Evolutionary conservation across 2,888 invertebrate species (phyloP).

Genomic region (Amiota minor): DNA sequence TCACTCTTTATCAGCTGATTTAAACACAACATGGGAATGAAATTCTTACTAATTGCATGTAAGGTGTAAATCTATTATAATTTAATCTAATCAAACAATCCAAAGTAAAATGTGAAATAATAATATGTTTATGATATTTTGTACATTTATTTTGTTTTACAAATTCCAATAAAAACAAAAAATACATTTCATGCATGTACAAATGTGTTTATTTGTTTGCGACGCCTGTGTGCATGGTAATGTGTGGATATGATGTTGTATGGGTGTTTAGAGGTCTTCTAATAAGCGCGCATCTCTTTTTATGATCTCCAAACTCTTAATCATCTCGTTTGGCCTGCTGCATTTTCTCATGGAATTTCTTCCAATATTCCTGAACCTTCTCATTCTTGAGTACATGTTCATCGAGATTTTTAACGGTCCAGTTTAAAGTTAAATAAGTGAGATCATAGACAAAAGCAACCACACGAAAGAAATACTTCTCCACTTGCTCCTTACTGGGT

Average conservation of each 20-base stretch:
- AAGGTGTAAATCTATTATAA: too few relatives aligned
- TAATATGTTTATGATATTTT: too few relatives aligned
- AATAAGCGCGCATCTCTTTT: background rate
- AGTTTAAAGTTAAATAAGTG: constrained; percentile 47
- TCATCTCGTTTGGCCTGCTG: constrained; percentile 60
- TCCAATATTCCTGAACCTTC: constrained; percentile 56
- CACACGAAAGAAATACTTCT: constrained; percentile 64
- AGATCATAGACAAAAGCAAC: constrained; percentile 66
- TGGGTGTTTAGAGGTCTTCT: background rate
- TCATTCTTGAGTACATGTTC: constrained; percentile 55
- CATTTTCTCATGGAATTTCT: constrained; percentile 63
- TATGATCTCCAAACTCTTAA: constrained; percentile 34
- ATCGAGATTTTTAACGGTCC: constrained; percentile 51
- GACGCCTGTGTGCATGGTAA: background rate
- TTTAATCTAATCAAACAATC: constrained; percentile 18
- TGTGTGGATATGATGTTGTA: background rate
- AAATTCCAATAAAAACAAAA: background rate
- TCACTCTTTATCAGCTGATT: constrained; percentile 34
- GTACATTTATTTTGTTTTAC: too few relatives aligned
- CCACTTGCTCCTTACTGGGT: constrained; percentile 64
- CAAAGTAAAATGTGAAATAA: constrained; percentile 18
- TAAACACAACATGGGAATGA: background rate
- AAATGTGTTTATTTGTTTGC: background rate
- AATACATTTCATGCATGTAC: background rate
- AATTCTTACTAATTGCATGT: background rate